A percentile compares a stretch with the other conserved stretches of the same genome.
Evolutionary conservation across 2,888 invertebrate species (phyloP).

Genomic region (Drosophila putrida): DNA sequence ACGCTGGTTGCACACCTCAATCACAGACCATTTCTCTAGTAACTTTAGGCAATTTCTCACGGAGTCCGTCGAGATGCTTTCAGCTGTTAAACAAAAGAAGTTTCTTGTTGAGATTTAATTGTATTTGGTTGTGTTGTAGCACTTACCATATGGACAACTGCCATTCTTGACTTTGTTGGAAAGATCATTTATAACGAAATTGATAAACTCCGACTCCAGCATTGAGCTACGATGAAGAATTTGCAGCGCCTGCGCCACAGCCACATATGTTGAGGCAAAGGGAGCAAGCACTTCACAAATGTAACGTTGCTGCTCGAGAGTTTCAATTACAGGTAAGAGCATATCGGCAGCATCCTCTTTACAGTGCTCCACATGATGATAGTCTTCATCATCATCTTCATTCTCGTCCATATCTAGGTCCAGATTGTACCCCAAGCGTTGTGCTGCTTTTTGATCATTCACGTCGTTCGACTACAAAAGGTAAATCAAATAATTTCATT

Average conservation of each 20-base stretch:
- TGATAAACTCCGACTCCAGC: conserved; percentile 89
- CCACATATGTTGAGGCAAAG: conserved; percentile 90
- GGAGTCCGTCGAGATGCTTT: conserved; percentile 94
- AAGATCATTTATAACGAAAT: conserved; percentile 89
- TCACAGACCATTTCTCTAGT: conserved; percentile 92
- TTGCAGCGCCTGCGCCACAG: conserved; percentile 87
- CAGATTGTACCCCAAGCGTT: conserved; percentile 81
- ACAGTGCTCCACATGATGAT: conserved; percentile 36
- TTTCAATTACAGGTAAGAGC: conserved; percentile 75
- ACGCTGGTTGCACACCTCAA: conserved; percentile 87
- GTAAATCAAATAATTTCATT: not conserved
- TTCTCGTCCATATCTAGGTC: conserved; percentile 69
- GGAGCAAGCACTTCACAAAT: conserved; percentile 89
- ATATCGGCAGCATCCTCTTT: conserved; percentile 54
- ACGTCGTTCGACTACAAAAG: conserved; percentile 74
- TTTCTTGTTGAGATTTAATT: not conserved
- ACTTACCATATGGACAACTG: conserved; percentile 88
- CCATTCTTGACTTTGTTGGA: conserved; percentile 88
- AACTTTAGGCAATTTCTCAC: conserved; percentile 94
- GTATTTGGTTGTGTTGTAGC: not conserved
- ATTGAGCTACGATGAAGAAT: conserved; percentile 86
- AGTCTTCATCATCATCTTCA: conserved; percentile 59
- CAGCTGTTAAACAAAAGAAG: conserved; percentile 87
- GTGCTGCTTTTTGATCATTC: conserved; percentile 41
- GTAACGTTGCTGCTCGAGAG: conserved; percentile 86